Conservation (phyloP, 2,113 vertebrate species). For the Gadus macrocephalus region DNA sequence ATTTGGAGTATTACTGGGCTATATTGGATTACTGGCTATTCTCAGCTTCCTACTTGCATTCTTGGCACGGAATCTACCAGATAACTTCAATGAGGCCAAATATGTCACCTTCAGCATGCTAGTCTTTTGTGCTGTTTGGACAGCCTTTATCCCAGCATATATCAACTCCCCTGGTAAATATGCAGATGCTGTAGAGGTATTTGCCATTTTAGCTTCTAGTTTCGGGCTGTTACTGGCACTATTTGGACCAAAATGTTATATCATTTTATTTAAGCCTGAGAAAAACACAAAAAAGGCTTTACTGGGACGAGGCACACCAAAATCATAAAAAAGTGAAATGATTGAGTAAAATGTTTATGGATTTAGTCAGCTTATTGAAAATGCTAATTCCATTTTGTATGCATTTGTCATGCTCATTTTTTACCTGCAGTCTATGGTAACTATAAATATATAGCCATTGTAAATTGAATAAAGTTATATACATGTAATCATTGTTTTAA, state of each 20-base stretch:
- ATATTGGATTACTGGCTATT: constrained; percentile 57
- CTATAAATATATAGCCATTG: too few species aligned
- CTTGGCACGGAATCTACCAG: constrained; percentile 46
- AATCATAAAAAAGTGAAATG: too few species aligned
- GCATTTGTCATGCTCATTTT: neutral
- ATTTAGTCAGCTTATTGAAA: too few species aligned
- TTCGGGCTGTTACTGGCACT: neutral
- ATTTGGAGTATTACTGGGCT: constrained; percentile 64
- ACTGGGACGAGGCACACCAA: neutral
- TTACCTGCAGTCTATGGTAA: too few species aligned
- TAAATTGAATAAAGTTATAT: too few species aligned
- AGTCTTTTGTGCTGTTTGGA: constrained; percentile 61
- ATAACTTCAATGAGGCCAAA: constrained; percentile 60
- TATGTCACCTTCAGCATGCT: constrained; percentile 60
- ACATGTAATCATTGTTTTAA: too few species aligned
- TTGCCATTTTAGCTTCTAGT: neutral
- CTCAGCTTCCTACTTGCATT: constrained; percentile 51
- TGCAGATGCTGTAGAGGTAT: neutral
- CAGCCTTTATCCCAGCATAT: constrained; percentile 65
- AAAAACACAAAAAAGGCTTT: neutral
- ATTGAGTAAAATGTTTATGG: too few species aligned
- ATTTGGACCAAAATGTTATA: neutral
- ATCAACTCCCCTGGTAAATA: constrained; percentile 68
- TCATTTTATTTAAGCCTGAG: neutral
- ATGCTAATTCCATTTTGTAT: constrained; percentile 33